These are phyloP conservation scores for Akabosia matsudoensis DNA, from an alignment of 1,140 invertebrate genomes.

Conservation along the genomic window DNA sequence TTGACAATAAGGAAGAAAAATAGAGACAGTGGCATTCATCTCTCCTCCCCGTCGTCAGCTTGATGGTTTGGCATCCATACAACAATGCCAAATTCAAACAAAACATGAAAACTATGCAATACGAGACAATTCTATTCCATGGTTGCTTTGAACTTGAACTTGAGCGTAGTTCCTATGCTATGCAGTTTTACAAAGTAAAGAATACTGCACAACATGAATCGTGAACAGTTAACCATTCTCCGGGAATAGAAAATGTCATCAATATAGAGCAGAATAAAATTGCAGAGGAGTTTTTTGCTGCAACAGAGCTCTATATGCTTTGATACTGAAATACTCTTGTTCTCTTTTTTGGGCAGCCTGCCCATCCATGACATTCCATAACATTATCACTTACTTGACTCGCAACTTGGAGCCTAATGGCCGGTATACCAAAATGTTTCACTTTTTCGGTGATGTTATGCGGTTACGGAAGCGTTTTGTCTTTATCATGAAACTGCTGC, in stretches of 20 bases:
- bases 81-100: no score
- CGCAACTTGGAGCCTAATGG: no score
- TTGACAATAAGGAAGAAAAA: neutral
- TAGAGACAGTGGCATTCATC: neutral
- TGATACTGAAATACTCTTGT: neutral
- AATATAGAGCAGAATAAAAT: neutral
- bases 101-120: neutral
- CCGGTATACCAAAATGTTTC: no score
- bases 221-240: neutral
- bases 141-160: constrained; percentile 7
- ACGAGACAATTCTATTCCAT: neutral
- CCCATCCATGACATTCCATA: constrained; percentile 21
- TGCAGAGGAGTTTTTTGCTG: neutral
- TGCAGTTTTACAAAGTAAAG: neutral
- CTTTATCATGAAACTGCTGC: neutral
- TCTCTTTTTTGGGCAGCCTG: constrained; percentile 12
- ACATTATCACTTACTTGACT: constrained; percentile 25
- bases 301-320: no score
- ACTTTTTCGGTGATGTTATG: no score
- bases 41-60: no score
- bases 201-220: neutral
- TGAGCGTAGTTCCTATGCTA: neutral
- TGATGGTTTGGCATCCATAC: no score
- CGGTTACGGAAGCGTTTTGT: neutral
- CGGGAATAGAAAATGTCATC: neutral